Conservation (phyloP, 2,888 invertebrate genomes). For the Malthinus seriepunctatus region DNA sequence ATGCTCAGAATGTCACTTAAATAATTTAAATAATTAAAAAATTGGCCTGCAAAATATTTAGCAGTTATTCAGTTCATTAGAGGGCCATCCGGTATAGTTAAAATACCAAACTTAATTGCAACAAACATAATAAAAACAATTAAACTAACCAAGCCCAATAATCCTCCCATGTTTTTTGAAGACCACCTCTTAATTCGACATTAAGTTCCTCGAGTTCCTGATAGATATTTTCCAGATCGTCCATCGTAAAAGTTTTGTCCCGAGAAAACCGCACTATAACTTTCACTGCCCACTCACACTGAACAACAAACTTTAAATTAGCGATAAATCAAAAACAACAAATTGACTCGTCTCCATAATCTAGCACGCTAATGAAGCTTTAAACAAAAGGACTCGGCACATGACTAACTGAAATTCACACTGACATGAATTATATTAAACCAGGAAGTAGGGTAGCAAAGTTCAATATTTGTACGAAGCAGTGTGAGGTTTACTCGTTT, state of each 20-base stretch:
- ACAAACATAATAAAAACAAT: background rate
- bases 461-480: conserved; percentile 40
- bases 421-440: conserved; percentile 38
- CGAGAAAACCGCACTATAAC: background rate
- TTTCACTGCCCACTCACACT: background rate
- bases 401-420: conserved; percentile 35
- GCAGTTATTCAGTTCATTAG: too few relatives aligned
- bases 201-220: conserved; percentile 47
- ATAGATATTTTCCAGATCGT: conserved; percentile 43
- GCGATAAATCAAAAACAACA: conserved; percentile 15
- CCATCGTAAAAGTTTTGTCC: conserved; percentile 35
- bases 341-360: conserved; percentile 9
- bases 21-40: too few relatives aligned
- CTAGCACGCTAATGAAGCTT: conserved; percentile 11
- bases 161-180: conserved; percentile 45
- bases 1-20: too few relatives aligned
- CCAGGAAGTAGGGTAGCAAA: conserved; percentile 41
- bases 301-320: conserved; percentile 9
- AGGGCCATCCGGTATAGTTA: too few relatives aligned
- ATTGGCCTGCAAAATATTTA: too few relatives aligned
- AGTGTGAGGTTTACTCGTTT: conserved; percentile 19
- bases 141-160: conserved; percentile 51
- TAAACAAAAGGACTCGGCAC: conserved; percentile 18
- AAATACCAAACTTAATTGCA: background rate
- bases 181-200: conserved; percentile 40